These are phyloP conservation scores for Campodea augens DNA, from an alignment of 1,140 invertebrate species.

Conservation along the genomic window DNA sequence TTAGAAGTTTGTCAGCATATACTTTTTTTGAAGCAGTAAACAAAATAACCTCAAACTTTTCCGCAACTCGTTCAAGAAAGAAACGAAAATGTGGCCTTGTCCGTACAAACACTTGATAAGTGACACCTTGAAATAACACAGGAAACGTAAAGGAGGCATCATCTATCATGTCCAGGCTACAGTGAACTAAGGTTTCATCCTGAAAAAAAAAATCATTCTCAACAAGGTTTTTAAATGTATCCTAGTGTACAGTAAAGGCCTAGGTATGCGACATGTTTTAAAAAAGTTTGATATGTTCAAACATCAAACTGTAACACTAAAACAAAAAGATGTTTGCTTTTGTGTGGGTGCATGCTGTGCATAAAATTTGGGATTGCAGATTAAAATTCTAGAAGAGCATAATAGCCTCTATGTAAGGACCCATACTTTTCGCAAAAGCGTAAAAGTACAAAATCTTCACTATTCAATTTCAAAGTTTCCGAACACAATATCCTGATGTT, in stretches of 20 bases:
- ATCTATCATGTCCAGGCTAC: constrained; percentile 74
- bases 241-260: constrained; percentile 15
- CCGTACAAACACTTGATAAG: constrained; percentile 77
- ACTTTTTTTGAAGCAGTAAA: constrained; percentile 93
- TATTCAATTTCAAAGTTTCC: too few relatives aligned
- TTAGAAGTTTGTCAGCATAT: constrained; percentile 86
- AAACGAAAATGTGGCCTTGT: constrained; percentile 79
- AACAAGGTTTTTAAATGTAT: constrained; percentile 1
- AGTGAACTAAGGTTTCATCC: constrained; percentile 93
- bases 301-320: not conserved
- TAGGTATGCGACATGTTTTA: constrained; percentile 6
- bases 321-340: too few relatives aligned
- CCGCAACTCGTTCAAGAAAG: constrained; percentile 77
- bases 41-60: constrained; percentile 82
- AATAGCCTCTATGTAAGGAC: too few relatives aligned
- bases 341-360: too few relatives aligned
- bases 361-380: too few relatives aligned
- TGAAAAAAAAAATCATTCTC: constrained; percentile 21
- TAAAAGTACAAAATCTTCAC: too few relatives aligned
- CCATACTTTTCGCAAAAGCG: too few relatives aligned
- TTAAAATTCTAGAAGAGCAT: too few relatives aligned
- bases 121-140: constrained; percentile 78
- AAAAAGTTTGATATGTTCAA: constrained; percentile 10
- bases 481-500: too few relatives aligned
- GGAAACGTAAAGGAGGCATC: constrained; percentile 88